Conservation (phyloP, 2,797 vertebrate genomes). For the Cuculus canorus region DNA sequence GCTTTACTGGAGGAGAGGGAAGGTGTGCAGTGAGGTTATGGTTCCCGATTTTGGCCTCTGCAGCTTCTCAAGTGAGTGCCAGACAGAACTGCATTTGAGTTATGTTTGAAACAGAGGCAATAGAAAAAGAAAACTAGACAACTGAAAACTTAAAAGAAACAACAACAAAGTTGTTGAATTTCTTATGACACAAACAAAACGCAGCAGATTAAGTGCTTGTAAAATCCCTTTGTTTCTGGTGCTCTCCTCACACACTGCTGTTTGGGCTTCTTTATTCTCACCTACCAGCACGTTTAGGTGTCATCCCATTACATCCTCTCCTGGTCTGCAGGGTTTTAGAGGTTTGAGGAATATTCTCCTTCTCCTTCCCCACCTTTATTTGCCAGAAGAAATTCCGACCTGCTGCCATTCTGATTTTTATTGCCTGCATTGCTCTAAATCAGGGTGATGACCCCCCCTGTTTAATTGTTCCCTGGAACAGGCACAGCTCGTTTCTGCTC, state of each 20-base stretch:
- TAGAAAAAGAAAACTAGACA: background rate
- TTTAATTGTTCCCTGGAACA: background rate
- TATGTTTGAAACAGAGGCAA: background rate
- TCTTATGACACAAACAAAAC: background rate
- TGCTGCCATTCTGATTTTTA: background rate
- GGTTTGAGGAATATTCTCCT: background rate
- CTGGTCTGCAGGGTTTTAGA: background rate
- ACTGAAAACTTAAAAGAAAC: accelerated
- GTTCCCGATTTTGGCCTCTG: background rate
- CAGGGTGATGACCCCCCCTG: background rate
- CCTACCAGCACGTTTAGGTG: background rate
- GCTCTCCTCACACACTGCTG: background rate
- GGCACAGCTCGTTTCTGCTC: background rate
- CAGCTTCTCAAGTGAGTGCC: background rate
- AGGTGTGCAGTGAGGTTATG: accelerated
- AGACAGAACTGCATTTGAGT: background rate
- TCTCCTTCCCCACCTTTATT: too few relatives aligned
- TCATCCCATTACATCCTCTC: background rate
- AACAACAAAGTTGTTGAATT: background rate
- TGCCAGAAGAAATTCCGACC: background rate
- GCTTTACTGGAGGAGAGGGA: background rate
- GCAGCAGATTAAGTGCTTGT: background rate
- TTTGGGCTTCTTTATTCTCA: background rate
- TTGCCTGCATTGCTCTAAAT: background rate
- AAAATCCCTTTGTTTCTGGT: background rate